These are phyloP conservation scores for Palythoa grandis DNA, from an alignment of 92 coral and sea anemone genomes.

Conservation along the genomic window DNA sequence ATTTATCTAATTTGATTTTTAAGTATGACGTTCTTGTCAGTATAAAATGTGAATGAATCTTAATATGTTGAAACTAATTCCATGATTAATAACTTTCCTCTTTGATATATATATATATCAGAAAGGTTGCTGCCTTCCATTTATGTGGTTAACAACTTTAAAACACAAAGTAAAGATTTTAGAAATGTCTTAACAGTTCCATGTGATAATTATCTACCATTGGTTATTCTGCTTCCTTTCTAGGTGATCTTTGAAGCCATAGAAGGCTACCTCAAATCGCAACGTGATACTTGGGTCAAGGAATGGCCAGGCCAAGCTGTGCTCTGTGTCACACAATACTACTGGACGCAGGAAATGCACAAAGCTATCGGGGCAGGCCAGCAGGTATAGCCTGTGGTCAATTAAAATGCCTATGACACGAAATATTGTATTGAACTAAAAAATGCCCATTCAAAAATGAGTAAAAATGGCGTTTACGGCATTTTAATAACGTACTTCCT, in stretches of 20 bases:
- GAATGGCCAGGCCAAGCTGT: constrained; percentile 99
- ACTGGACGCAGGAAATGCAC: constrained; percentile 96
- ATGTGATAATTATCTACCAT: not conserved
- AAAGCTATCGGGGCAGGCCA: constrained; percentile 89
- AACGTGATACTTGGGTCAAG: constrained; percentile 91
- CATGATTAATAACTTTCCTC: no score
- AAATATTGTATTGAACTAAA: no score
- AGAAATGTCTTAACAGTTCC: not conserved
- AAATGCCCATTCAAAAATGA: no score
- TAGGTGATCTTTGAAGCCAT: constrained; percentile 94
- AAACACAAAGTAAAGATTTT: not conserved
- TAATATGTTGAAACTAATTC: no score
- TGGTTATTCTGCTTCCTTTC: not conserved
- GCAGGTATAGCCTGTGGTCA: constrained; percentile 49
- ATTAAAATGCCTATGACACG: no score
- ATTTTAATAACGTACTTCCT: no score
- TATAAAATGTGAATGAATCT: no score
- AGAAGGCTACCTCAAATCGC: constrained; percentile 76
- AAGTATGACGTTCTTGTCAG: no score
- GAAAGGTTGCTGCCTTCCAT: not conserved
- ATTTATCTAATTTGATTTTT: no score
- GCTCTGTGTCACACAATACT: constrained; percentile 90
- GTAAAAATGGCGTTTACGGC: no score
- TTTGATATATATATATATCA: not conserved
- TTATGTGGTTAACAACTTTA: not conserved